Percentiles rank a stretch among this genome's conserved stretches.
phyloP scores from a whole-genome alignment of 2,888 invertebrate species.

The Eupsilia transversa region DNA sequence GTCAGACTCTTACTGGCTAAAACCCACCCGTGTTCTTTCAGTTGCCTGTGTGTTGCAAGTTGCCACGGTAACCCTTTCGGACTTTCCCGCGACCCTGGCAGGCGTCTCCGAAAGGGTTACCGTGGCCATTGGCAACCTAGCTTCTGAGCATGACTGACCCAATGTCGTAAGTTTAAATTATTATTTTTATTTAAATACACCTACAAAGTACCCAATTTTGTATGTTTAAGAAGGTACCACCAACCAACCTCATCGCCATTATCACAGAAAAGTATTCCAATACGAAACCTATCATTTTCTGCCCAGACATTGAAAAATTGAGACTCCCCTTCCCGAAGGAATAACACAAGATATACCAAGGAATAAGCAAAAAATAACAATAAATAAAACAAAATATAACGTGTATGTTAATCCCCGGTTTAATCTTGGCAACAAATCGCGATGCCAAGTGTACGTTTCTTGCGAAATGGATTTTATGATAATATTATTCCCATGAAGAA shows the following conservation, averaged over 20 bases:
- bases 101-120: too few species aligned
- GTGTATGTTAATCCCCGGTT: constrained; percentile 78
- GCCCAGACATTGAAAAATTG: constrained; percentile 64
- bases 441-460: constrained; percentile 72
- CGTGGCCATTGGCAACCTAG: too few species aligned
- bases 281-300: constrained; percentile 50
- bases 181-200: too few species aligned
- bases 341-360: constrained; percentile 36
- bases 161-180: neutral
- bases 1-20: too few species aligned
- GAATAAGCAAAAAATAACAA: constrained; percentile 52
- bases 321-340: constrained; percentile 51
- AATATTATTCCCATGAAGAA: constrained; percentile 82
- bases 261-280: constrained; percentile 22
- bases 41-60: too few species aligned
- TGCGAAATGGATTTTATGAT: constrained; percentile 81
- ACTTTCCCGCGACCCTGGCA: too few species aligned
- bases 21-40: too few species aligned
- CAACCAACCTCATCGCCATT: constrained; percentile 16
- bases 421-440: constrained; percentile 87
- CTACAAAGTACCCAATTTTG: neutral
- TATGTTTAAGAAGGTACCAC: too few species aligned
- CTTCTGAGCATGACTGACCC: too few species aligned
- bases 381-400: constrained; percentile 71
- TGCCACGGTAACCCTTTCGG: too few species aligned